Percentiles rank a stretch among this genome's conserved stretches.
Evolutionary conservation across 2,113 vertebrate genomes (phyloP).

Genomic region (Perca schrenkii): DNA sequence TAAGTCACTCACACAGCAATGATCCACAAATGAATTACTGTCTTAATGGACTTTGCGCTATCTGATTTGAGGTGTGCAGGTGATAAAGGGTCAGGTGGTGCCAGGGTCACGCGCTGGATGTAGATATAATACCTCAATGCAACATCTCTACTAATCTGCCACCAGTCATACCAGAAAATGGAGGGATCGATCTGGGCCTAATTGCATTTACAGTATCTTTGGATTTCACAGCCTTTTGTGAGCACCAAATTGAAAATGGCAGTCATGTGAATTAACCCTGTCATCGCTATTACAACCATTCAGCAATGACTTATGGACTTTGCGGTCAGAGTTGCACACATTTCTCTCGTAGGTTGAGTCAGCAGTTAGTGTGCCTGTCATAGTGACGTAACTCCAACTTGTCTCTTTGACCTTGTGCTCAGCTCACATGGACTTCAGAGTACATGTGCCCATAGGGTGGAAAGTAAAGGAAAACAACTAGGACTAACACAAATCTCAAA

Average conservation of each 20-base stretch:
- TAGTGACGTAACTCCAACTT: constrained; percentile 13
- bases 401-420: constrained; percentile 53
- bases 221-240: constrained; percentile 58
- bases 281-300: constrained; percentile 46
- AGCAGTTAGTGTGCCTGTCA: constrained; percentile 32
- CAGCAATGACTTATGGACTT: constrained; percentile 59
- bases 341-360: constrained; percentile 25
- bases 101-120: constrained; percentile 38
- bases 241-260: constrained; percentile 62
- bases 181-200: constrained; percentile 60
- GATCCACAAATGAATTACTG: constrained; percentile 65
- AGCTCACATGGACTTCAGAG: constrained; percentile 7
- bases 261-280: constrained; percentile 60
- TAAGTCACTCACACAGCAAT: constrained; percentile 53
- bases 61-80: constrained; percentile 52
- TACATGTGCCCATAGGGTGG: background rate
- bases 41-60: constrained; percentile 60
- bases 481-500: background rate
- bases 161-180: constrained; percentile 60
- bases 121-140: constrained; percentile 32
- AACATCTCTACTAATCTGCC: constrained; percentile 43
- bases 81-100: constrained; percentile 47
- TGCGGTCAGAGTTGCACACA: constrained; percentile 20
- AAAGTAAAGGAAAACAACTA: background rate
- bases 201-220: constrained; percentile 61